Conservation (phyloP, 2,113 vertebrate species). For the Asarcornis scutulata region DNA sequence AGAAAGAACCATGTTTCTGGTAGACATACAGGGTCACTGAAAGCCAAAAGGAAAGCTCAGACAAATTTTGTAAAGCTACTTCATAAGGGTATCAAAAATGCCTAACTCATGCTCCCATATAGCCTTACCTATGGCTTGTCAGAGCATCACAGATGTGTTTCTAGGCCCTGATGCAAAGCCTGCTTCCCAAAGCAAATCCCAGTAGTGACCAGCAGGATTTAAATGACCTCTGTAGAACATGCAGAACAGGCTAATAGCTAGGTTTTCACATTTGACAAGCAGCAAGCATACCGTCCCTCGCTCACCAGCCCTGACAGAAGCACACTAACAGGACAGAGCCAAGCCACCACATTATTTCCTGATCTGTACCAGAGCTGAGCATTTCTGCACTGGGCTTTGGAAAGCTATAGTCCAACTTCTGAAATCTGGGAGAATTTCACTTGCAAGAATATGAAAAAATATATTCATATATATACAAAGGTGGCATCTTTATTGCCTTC, state of each 20-base stretch:
- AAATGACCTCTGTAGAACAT: constrained; percentile 64
- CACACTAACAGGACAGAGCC: constrained; percentile 2
- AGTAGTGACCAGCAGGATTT: constrained; percentile 68
- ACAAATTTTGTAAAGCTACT: constrained; percentile 58
- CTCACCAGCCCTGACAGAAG: constrained; percentile 14
- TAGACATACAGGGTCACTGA: constrained; percentile 7
- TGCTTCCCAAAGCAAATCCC: constrained; percentile 70
- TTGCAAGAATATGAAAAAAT: neutral
- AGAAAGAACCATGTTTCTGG: constrained; percentile 18
- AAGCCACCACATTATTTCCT: constrained; percentile 36
- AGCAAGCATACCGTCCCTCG: constrained; percentile 36
- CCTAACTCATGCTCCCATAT: constrained; percentile 25
- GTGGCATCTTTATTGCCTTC: neutral
- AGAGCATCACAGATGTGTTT: constrained; percentile 18
- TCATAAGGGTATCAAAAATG: constrained; percentile 51
- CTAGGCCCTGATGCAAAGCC: constrained; percentile 41
- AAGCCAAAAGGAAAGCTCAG: constrained; percentile 32
- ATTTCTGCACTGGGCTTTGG: neutral
- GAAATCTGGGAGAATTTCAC: neutral
- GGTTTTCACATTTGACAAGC: constrained; percentile 35
- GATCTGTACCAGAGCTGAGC: neutral
- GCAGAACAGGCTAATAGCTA: constrained; percentile 55
- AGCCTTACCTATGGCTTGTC: constrained; percentile 46
- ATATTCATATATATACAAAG: neutral
- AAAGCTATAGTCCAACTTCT: neutral